Evolutionary conservation across 2,797 vertebrate species (phyloP).

Genomic region (Poeciliopsis gracilis): DNA sequence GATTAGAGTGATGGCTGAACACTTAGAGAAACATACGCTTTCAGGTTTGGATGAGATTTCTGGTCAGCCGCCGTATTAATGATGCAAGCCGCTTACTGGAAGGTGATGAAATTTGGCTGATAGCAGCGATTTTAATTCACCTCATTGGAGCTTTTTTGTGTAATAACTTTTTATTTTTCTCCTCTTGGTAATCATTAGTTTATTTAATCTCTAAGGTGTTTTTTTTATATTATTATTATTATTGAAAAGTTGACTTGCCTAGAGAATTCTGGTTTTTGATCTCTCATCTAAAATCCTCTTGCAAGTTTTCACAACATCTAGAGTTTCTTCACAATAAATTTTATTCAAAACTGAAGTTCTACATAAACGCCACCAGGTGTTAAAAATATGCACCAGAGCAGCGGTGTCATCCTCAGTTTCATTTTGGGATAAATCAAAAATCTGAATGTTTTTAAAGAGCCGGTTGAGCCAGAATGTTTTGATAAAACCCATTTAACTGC

Average conservation of each 20-base stretch:
- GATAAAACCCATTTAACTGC: no score
- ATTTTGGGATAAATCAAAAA: no score
- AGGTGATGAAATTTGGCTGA: slow-evolving; percentile 44
- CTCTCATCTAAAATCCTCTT: not conserved
- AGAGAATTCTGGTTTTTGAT: not conserved
- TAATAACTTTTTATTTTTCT: not conserved
- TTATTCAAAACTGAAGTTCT: not conserved
- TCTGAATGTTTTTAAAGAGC: no score
- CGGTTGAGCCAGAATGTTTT: no score
- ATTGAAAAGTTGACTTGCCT: not conserved
- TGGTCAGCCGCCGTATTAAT: slow-evolving; percentile 46
- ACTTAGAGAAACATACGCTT: slow-evolving; percentile 74
- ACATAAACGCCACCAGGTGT: not conserved
- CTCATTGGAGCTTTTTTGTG: slow-evolving; percentile 2
- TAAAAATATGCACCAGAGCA: not conserved
- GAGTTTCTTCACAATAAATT: not conserved
- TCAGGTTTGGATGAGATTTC: slow-evolving; percentile 54
- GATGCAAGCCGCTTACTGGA: slow-evolving; percentile 55
- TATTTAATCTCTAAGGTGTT: not conserved
- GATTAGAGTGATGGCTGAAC: slow-evolving; percentile 71
- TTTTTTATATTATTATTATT: not conserved
- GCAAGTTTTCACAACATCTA: not conserved
- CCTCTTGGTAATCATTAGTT: no score
- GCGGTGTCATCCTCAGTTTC: no score
- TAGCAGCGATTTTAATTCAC: slow-evolving; percentile 7